Base-by-base conservation (phyloP, 2,113 vertebrate genomes). In the Cynoglossus semilaevis region DNA sequence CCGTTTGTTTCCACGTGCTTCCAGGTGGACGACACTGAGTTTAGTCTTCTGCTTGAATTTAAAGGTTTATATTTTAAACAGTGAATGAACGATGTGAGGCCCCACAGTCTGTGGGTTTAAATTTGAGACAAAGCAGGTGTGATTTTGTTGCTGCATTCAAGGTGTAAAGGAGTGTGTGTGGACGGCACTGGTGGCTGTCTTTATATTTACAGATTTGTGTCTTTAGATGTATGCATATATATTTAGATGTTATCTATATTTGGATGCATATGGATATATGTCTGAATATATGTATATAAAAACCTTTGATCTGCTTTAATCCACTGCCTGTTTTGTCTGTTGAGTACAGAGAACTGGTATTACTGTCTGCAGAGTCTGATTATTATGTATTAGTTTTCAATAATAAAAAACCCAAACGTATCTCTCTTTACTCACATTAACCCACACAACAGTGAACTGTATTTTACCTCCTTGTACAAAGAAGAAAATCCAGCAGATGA, bases 121-220 rank as follows among this genome's bases (percentile, higher is more conserved):
- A 51, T 67, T 51, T 9, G 14, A 78, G 46, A 75, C 49, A 40
- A 59, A 72, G 72, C 75, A 68, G 58, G 73, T 76, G 70, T 78
- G 72, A 57, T 72, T 74, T 53, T 77, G 58, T 74, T 70, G 59
- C 66, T 79, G 76, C 52, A 18, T 75, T 59, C 18, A 70, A 63
- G 76, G 67, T 85, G 60, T 64, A 78, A 50, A 80, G 62, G 77
- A 82, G 77, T 83, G 83, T 73, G 70, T 81, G 83, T 46, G 72
- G 87, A 74, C 80, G 44, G 85, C 87, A 87, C 86, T 83, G 87
- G 86, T 78, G 83, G 87, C 88, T 72, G 86, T 83, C 79, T 66
- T 75, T 74, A 49, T 73, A 58, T 76, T 52, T 67, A 64, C 47
- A 79, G 78, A 80, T 80, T 76, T 55, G 80, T 83, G 43, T 64